Conservation (phyloP, 1,140 invertebrate species). For the Oryzaephilus surinamensis region DNA sequence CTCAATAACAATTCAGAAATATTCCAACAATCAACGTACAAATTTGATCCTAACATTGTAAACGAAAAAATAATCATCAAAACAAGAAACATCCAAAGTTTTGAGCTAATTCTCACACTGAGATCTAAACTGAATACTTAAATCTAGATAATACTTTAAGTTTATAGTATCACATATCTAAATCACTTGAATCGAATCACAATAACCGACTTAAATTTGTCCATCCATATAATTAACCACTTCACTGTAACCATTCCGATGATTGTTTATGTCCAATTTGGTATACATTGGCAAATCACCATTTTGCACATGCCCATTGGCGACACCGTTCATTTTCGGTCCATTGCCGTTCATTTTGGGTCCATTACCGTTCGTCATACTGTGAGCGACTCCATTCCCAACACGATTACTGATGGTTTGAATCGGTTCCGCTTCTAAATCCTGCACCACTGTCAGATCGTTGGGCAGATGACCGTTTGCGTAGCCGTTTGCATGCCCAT, state of each 20-base stretch:
- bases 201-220: constrained; percentile 28
- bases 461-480: constrained; percentile 21
- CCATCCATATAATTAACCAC: constrained; percentile 27
- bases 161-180: no score
- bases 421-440: constrained; percentile 25
- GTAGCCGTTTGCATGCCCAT: constrained; percentile 18
- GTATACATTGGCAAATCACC: constrained; percentile 7
- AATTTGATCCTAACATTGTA: no score
- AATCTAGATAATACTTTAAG: no score
- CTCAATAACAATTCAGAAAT: no score
- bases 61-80: no score
- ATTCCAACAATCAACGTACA: no score
- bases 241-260: constrained; percentile 11
- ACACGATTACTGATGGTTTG: constrained; percentile 28
- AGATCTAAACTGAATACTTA: no score
- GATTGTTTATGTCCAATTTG: constrained; percentile 12
- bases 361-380: constrained; percentile 20
- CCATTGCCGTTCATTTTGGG: constrained; percentile 13
- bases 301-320: constrained; percentile 10
- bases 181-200: no score
- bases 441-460: constrained; percentile 19
- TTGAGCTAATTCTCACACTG: no score
- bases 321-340: constrained; percentile 7
- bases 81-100: no score
- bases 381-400: constrained; percentile 33